Percentiles rank a stretch among this genome's conserved stretches.
phyloP scores from a whole-genome alignment of 2,888 invertebrate genomes.

The Pilophorus perplexus region DNA sequence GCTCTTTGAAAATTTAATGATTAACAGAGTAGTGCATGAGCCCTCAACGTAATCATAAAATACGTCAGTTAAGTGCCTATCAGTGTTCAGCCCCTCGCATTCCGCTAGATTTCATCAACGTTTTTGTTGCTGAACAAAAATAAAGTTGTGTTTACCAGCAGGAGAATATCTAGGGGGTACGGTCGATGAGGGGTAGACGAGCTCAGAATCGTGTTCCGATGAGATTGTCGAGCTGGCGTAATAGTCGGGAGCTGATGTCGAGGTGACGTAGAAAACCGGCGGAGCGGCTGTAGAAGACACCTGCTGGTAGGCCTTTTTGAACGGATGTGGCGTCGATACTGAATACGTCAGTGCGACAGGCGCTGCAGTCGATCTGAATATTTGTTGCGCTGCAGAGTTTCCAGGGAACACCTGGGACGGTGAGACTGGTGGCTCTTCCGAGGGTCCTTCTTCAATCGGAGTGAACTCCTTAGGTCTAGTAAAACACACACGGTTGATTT shows the following conservation, averaged over 20 bases:
- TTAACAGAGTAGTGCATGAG: too few species aligned
- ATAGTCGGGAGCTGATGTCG: constrained; percentile 20
- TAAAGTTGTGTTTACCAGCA: constrained; percentile 22
- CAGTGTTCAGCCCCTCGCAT: too few species aligned
- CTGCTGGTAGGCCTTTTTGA: not conserved
- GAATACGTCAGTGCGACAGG: constrained; percentile 23
- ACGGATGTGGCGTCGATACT: constrained; percentile 10
- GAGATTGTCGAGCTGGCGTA: constrained; percentile 15
- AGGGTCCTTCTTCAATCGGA: constrained; percentile 52
- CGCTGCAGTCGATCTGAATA: not conserved
- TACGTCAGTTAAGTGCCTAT: too few species aligned
- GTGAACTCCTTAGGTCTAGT: constrained; percentile 28
- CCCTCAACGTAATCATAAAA: too few species aligned
- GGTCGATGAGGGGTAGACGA: constrained; percentile 30
- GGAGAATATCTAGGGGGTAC: constrained; percentile 21
- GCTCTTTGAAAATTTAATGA: too few species aligned
- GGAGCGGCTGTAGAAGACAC: not conserved
- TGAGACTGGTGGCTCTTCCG: constrained; percentile 51
- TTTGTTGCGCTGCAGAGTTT: constrained; percentile 3
- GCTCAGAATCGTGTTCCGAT: not conserved
- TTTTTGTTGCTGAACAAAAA: constrained; percentile 16
- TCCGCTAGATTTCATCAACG: too few species aligned
- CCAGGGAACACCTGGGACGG: constrained; percentile 16
- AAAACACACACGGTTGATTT: not conserved
- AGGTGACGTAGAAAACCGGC: not conserved